Evolutionary conservation across 2,113 vertebrate species (phyloP).

Genomic region (Neodon shergylaensis): DNA sequence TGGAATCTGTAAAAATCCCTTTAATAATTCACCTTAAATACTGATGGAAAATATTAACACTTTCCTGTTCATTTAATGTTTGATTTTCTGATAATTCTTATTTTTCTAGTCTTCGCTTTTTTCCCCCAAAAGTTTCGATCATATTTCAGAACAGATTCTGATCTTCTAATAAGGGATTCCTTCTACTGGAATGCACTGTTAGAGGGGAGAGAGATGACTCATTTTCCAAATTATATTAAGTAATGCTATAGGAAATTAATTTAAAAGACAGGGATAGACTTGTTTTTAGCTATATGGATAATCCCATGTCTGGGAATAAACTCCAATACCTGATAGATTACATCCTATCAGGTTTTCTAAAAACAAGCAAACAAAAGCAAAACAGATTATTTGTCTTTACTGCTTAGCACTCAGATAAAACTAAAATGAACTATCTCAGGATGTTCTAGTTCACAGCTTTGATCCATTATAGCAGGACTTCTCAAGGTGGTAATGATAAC

Average conservation of each 20-base stretch:
- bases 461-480: too few species aligned
- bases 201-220: not conserved
- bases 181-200: not conserved
- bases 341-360: not conserved
- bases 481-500: too few species aligned
- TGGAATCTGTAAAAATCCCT: not conserved
- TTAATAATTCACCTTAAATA: not conserved
- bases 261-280: not conserved
- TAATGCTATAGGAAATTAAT: not conserved
- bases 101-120: not conserved
- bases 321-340: accelerated
- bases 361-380: not conserved
- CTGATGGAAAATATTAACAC: not conserved
- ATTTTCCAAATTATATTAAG: not conserved
- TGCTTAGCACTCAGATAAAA: too few species aligned
- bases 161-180: not conserved
- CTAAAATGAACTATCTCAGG: too few species aligned
- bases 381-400: too few species aligned
- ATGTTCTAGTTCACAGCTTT: too few species aligned
- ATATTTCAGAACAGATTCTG: not conserved
- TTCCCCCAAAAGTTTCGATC: not conserved
- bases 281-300: not conserved
- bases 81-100: not conserved
- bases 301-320: accelerated
- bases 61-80: not conserved